phyloP scores from a whole-genome alignment of 1,140 invertebrate species.

The Microvelia longipes region DNA sequence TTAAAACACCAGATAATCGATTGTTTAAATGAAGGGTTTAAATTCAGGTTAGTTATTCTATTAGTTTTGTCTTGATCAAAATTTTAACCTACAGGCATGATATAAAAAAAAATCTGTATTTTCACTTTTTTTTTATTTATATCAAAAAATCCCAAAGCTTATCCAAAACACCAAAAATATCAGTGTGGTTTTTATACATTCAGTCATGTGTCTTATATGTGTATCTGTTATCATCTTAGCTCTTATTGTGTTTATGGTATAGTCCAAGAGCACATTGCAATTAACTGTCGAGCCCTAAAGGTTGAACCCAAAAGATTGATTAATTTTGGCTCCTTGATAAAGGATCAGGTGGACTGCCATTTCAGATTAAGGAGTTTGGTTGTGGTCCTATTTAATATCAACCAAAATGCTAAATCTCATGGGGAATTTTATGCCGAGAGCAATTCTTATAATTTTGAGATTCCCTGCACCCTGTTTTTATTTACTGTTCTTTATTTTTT shows the following conservation, averaged over 20 bases:
- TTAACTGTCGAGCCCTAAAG: too few relatives aligned
- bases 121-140: neutral
- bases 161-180: neutral
- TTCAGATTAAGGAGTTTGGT: too few relatives aligned
- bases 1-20: conserved; percentile 28
- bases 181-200: neutral
- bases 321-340: too few relatives aligned
- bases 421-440: neutral
- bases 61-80: neutral
- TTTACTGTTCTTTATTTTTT: conserved; percentile 11
- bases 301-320: too few relatives aligned
- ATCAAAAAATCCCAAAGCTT: neutral
- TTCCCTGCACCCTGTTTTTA: neutral
- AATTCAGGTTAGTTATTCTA: conserved; percentile 33
- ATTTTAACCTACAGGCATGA: neutral
- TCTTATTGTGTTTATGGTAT: too few relatives aligned
- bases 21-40: conserved; percentile 34
- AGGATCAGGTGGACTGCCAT: too few relatives aligned
- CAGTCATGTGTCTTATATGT: neutral
- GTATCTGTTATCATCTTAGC: too few relatives aligned
- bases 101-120: neutral
- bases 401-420: neutral
- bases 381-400: neutral
- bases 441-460: neutral
- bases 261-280: too few relatives aligned